A percentile compares a stretch with the other conserved stretches of the same genome.
phyloP scores from a whole-genome alignment of 2,113 vertebrate species.

The Scomber japonicus region DNA sequence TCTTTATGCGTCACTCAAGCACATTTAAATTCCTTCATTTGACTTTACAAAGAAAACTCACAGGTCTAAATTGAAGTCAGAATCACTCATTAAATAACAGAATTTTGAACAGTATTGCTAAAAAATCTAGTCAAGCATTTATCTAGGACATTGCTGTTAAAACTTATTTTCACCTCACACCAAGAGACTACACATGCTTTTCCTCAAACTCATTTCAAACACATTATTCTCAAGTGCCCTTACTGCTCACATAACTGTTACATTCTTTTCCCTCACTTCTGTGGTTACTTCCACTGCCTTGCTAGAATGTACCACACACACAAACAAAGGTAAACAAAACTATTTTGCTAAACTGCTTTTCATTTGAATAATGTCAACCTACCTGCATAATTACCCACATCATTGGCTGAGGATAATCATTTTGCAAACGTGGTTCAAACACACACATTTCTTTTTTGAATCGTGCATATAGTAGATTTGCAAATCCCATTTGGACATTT shows the following conservation, averaged over 20 bases:
- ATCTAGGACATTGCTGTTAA: constrained; percentile 20
- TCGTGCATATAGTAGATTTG: constrained; percentile 31
- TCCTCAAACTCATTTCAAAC: constrained; percentile 49
- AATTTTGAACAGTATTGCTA: background rate
- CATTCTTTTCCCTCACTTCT: background rate
- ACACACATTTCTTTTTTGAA: constrained; percentile 52
- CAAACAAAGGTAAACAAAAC: constrained; percentile 42
- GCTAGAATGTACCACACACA: background rate
- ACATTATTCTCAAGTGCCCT: constrained; percentile 32
- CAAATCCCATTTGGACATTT: constrained; percentile 35
- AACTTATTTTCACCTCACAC: constrained; percentile 30
- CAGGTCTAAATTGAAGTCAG: background rate
- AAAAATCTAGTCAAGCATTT: background rate
- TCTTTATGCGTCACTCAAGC: background rate
- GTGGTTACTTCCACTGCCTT: constrained; percentile 27
- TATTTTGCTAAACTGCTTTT: constrained; percentile 57
- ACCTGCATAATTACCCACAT: constrained; percentile 69
- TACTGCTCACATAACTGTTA: constrained; percentile 16
- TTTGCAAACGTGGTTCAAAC: constrained; percentile 61
- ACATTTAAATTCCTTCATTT: background rate
- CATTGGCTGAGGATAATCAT: constrained; percentile 58
- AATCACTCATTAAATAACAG: constrained; percentile 12
- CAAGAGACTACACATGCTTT: constrained; percentile 3
- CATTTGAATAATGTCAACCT: constrained; percentile 62
- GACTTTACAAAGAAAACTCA: background rate